Conservation (phyloP, 2,113 vertebrate genomes). For the Leptocoma aspasia region DNA sequence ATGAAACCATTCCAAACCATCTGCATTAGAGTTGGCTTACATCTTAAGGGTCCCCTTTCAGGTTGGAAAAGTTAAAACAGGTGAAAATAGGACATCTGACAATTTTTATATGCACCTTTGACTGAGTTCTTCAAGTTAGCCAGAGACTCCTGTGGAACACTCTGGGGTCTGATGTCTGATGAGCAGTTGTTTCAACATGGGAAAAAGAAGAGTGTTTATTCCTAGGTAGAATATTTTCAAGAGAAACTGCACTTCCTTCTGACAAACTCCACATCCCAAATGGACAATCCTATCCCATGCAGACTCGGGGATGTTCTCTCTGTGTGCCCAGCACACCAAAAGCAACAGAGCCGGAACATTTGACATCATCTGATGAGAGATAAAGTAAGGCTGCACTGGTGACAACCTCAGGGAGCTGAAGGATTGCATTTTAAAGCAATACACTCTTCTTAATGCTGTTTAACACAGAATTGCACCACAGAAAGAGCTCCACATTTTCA, state of each 20-base stretch:
- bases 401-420: not conserved
- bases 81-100: not conserved
- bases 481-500: accelerated
- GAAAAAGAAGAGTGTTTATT: not conserved
- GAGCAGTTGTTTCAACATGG: not conserved
- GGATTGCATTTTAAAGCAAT: not conserved
- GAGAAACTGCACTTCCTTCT: not conserved
- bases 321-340: not conserved
- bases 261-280: not conserved
- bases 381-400: not conserved
- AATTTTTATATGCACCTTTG: not conserved
- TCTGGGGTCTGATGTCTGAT: too few relatives aligned
- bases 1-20: not conserved
- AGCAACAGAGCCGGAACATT: not conserved
- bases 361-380: not conserved
- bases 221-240: not conserved
- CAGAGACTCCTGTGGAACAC: not conserved
- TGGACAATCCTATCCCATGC: accelerated
- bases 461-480: not conserved
- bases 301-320: not conserved
- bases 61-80: not conserved
- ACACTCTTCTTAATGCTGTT: not conserved
- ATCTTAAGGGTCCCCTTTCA: not conserved
- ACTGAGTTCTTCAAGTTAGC: not conserved
- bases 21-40: not conserved